Evolutionary conservation across 2,888 invertebrate genomes (phyloP).

Genomic region (Eilema griseolum): DNA sequence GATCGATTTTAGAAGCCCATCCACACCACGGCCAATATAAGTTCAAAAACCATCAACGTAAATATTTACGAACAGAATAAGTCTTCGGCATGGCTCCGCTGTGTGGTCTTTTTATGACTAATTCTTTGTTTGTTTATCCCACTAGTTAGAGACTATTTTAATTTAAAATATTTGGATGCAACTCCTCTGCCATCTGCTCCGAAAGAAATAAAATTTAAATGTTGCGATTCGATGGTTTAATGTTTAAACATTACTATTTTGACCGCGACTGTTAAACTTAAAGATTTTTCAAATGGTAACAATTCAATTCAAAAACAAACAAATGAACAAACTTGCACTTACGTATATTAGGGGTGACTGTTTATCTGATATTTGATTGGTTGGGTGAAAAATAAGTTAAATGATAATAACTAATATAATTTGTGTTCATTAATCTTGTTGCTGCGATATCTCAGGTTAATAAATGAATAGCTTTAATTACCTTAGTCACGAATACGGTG

Average conservation of each 20-base stretch:
- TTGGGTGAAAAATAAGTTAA: neutral
- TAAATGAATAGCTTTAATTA: slow-evolving; percentile 5
- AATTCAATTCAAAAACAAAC: too few relatives aligned
- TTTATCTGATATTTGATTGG: too few relatives aligned
- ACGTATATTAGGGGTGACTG: too few relatives aligned
- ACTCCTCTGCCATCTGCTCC: neutral
- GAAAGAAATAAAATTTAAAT: neutral
- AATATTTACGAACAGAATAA: slow-evolving; percentile 59
- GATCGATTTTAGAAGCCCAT: neutral
- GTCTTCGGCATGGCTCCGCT: slow-evolving; percentile 29
- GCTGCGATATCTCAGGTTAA: neutral
- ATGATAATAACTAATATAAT: neutral
- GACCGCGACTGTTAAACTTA: neutral
- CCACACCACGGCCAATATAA: slow-evolving; percentile 42
- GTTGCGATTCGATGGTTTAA: neutral
- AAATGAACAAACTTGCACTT: too few relatives aligned
- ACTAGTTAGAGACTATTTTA: slow-evolving; percentile 28
- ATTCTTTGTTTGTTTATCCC: slow-evolving; percentile 46
- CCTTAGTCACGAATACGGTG: neutral
- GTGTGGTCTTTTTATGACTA: slow-evolving; percentile 57
- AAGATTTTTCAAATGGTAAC: too few relatives aligned
- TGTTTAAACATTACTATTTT: neutral
- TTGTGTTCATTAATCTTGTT: neutral
- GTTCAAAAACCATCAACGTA: slow-evolving; percentile 59
- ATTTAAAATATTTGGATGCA: slow-evolving; percentile 22